phyloP scores from a whole-genome alignment of 23 tunicate species.

The Clavelina lepadiformis region DNA sequence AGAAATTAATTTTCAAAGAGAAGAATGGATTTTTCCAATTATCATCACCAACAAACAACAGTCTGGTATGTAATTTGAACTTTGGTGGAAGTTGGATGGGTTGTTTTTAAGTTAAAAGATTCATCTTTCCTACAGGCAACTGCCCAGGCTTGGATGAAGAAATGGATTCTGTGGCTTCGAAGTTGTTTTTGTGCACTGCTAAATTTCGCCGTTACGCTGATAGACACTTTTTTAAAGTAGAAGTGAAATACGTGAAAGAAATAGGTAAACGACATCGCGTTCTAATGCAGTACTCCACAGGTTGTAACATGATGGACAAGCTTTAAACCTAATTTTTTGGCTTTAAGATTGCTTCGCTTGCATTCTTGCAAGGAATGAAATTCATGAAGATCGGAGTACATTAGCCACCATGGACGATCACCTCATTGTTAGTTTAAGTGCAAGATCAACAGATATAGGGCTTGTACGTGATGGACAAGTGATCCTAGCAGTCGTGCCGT shows the following conservation, averaged over 20 bases:
- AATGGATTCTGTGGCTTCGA: constrained; percentile 18
- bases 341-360: constrained; percentile 35
- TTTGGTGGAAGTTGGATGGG: too few relatives aligned
- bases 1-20: too few relatives aligned
- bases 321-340: too few relatives aligned
- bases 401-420: constrained; percentile 27
- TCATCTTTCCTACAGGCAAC: too few relatives aligned
- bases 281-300: too few relatives aligned
- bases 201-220: constrained; percentile 1
- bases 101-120: too few relatives aligned
- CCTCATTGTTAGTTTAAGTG: constrained; percentile 12
- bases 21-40: too few relatives aligned
- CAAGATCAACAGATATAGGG: constrained; percentile 16
- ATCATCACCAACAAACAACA: too few relatives aligned
- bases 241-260: constrained; percentile 7
- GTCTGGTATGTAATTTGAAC: too few relatives aligned
- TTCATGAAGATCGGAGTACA: constrained; percentile 5
- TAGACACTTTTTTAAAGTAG: constrained; percentile 4
- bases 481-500: constrained; percentile 19
- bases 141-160: constrained; percentile 39
- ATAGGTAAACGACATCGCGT: constrained; percentile 2
- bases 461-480: constrained; percentile 3
- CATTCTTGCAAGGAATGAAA: constrained; percentile 1
- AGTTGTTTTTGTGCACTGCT: constrained; percentile 27
- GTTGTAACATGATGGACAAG: too few relatives aligned